Percentiles rank a stretch among this genome's conserved stretches.
These are phyloP conservation scores for Leptogaster cylindrica DNA, from an alignment of 2,888 invertebrate species.

Conservation along the genomic window DNA sequence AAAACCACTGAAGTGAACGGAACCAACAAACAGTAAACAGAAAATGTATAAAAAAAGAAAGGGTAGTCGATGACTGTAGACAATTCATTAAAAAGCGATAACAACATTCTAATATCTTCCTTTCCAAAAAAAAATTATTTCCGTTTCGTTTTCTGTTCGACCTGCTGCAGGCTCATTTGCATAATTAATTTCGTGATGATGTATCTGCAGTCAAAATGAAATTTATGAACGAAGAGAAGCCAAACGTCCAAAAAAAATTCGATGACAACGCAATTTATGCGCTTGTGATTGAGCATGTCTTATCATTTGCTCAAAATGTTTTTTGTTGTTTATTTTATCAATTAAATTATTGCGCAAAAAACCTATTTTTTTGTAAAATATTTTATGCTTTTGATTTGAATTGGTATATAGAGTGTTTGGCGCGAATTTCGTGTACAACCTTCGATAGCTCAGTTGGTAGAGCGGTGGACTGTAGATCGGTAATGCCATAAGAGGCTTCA, in stretches of 20 bases:
- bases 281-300: neutral
- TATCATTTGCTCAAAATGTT: neutral
- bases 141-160: neutral
- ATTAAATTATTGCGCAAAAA: neutral
- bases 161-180: slow-evolving; percentile 10
- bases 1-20: no score
- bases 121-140: neutral
- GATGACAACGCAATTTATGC: slow-evolving; percentile 13
- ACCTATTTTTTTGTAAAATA: no score
- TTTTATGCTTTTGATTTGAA: no score
- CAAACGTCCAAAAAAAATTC: neutral
- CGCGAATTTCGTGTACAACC: neutral
- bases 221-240: neutral
- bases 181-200: slow-evolving; percentile 19
- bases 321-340: neutral
- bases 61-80: neutral
- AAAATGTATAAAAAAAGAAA: no score
- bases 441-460: slow-evolving; percentile 11
- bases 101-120: neutral
- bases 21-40: no score
- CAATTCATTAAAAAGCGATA: no score
- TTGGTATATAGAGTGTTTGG: neutral
- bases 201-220: neutral
- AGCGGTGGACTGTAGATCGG: slow-evolving; percentile 7
- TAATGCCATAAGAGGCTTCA: no score